These are phyloP conservation scores for Muschampia plurimacula DNA, from an alignment of 2,888 invertebrate genomes.

Conservation along the genomic window DNA sequence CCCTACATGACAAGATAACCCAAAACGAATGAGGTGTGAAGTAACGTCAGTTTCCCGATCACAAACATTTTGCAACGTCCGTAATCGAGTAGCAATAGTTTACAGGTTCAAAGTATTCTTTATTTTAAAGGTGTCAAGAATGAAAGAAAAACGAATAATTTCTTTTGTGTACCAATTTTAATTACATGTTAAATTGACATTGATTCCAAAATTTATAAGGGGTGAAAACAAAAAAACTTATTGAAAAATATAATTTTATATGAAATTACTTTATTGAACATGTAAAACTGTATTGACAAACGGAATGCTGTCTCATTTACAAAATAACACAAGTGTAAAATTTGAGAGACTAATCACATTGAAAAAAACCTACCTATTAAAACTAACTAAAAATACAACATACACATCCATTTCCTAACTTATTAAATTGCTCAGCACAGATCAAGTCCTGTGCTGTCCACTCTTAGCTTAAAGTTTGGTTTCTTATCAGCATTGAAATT, in stretches of 20 bases:
- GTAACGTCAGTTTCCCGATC: too few species aligned
- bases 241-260: conserved; percentile 75
- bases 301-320: conserved; percentile 86
- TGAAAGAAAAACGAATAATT: conserved; percentile 4
- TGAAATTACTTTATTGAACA: conserved; percentile 87
- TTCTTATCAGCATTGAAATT: conserved; percentile 82
- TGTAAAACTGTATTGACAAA: conserved; percentile 86
- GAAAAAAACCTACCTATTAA: conserved; percentile 79
- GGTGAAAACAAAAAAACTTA: conserved; percentile 51
- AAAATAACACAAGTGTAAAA: conserved; percentile 86
- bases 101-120: too few species aligned
- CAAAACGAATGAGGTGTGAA: too few species aligned
- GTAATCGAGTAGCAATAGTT: too few species aligned
- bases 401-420: conserved; percentile 83
- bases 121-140: background rate
- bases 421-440: conserved; percentile 63
- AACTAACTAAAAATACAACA: conserved; percentile 85
- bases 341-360: conserved; percentile 85
- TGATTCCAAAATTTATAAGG: conserved; percentile 4
- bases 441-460: conserved; percentile 53
- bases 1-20: too few species aligned
- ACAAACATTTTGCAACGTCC: too few species aligned
- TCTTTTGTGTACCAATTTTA: conserved; percentile 1
- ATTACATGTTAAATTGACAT: conserved; percentile 23
- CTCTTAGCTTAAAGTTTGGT: conserved; percentile 81